Percentiles rank a stretch among this genome's conserved stretches.
Conservation (phyloP, 2,113 vertebrate genomes). For the Cinclus mexicanus region DNA sequence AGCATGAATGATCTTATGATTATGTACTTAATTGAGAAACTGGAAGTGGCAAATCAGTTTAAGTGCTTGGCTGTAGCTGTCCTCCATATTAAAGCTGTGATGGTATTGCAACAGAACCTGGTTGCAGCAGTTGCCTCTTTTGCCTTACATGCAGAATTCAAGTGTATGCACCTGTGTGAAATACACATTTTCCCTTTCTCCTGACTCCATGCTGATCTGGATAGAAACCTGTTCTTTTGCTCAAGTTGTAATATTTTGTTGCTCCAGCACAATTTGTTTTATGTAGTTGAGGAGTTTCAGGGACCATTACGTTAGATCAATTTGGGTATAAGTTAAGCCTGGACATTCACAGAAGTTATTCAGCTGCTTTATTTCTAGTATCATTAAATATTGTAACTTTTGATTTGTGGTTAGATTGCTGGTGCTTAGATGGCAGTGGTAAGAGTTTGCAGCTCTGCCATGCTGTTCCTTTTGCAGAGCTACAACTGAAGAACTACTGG, state of each 20-base stretch:
- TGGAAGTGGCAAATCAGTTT: not conserved
- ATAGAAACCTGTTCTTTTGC: not conserved
- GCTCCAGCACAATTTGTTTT: not conserved
- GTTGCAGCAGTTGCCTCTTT: not conserved
- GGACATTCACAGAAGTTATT: not conserved
- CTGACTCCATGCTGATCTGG: not conserved
- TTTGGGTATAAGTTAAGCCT: not conserved
- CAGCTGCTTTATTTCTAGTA: not conserved
- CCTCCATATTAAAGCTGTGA: not conserved
- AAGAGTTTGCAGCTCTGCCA: not conserved
- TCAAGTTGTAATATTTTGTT: not conserved
- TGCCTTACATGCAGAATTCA: not conserved
- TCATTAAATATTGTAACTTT: not conserved
- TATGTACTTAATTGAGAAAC: not conserved
- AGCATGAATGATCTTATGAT: not conserved
- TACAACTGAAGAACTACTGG: not conserved
- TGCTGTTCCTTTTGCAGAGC: not conserved
- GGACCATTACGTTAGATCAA: not conserved
- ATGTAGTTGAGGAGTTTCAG: not conserved
- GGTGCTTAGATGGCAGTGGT: not conserved
- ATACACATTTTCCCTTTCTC: not conserved
- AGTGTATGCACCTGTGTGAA: not conserved
- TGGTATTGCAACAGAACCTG: not conserved
- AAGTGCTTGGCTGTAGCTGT: not conserved
- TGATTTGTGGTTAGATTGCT: not conserved